phyloP scores from a whole-genome alignment of 1,140 invertebrate genomes.

The Magallana angulata region DNA sequence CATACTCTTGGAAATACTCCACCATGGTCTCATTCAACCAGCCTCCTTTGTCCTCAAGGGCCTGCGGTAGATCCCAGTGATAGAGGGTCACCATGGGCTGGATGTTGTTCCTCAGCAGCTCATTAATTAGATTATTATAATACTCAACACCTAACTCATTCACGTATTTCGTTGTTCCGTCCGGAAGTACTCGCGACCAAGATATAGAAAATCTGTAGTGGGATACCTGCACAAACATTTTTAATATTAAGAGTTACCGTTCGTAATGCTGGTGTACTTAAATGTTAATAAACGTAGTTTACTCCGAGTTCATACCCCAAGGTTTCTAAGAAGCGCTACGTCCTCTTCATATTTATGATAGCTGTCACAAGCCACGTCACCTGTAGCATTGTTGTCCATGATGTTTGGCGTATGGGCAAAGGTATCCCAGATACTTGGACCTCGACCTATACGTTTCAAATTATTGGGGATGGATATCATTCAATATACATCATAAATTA shows the following conservation, averaged over 20 bases:
- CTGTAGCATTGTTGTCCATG: conserved; percentile 81
- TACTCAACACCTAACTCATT: conserved; percentile 72
- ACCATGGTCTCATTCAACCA: conserved; percentile 81
- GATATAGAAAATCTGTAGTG: conserved; percentile 77
- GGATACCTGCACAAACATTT: conserved; percentile 65
- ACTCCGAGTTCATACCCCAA: conserved; percentile 75
- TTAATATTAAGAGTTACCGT: too few relatives aligned
- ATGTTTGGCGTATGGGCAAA: conserved; percentile 81
- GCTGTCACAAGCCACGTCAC: conserved; percentile 85
- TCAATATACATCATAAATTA: too few relatives aligned
- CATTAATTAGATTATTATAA: conserved; percentile 75
- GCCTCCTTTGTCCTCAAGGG: conserved; percentile 78
- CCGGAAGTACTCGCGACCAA: conserved; percentile 75
- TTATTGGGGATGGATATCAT: too few relatives aligned
- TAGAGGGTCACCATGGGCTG: conserved; percentile 81
- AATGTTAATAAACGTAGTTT: background rate
- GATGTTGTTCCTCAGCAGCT: conserved; percentile 65
- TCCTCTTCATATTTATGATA: conserved; percentile 86
- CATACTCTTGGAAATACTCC: conserved; percentile 81
- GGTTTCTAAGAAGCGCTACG: conserved; percentile 81
- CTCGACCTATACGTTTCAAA: conserved; percentile 46
- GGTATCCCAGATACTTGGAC: conserved; percentile 82
- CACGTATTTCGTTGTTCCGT: conserved; percentile 62
- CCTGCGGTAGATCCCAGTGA: conserved; percentile 81
- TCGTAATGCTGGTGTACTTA: too few relatives aligned